phyloP scores from a whole-genome alignment of 1,140 invertebrate genomes.

The Aphis gossypii region DNA sequence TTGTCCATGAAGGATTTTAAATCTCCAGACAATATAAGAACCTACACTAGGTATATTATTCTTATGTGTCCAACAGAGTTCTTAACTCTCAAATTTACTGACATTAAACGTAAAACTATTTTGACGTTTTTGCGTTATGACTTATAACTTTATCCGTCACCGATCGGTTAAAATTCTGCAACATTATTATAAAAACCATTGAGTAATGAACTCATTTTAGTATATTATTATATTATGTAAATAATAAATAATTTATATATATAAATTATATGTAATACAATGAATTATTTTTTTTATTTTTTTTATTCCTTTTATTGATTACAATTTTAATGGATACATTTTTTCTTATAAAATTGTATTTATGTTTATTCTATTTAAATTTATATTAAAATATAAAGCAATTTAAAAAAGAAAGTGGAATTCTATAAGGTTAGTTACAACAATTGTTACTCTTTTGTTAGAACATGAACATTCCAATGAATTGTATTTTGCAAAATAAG shows the following conservation, averaged over 20 bases:
- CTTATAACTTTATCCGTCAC: not conserved
- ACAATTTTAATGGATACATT: not conserved
- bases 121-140: not conserved
- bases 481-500: not conserved
- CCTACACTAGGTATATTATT: not conserved
- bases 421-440: not conserved
- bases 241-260: too few relatives aligned
- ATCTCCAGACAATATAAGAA: constrained; percentile 13
- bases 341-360: not conserved
- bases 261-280: not conserved
- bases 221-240: too few relatives aligned
- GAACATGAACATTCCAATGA: not conserved
- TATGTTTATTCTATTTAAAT: not conserved
- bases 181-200: not conserved
- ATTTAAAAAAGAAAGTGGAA: not conserved
- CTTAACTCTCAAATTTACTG: not conserved
- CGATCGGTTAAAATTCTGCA: not conserved
- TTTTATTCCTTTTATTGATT: not conserved
- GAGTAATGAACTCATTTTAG: not conserved
- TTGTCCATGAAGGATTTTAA: not conserved
- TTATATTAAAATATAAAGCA: not conserved
- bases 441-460: too few relatives aligned
- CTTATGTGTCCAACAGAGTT: not conserved
- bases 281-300: too few relatives aligned
- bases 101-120: not conserved